A percentile compares a stretch with the other conserved stretches of the same genome.
phyloP scores from a whole-genome alignment of 2,113 vertebrate genomes.

The Kryptolebias marmoratus region DNA sequence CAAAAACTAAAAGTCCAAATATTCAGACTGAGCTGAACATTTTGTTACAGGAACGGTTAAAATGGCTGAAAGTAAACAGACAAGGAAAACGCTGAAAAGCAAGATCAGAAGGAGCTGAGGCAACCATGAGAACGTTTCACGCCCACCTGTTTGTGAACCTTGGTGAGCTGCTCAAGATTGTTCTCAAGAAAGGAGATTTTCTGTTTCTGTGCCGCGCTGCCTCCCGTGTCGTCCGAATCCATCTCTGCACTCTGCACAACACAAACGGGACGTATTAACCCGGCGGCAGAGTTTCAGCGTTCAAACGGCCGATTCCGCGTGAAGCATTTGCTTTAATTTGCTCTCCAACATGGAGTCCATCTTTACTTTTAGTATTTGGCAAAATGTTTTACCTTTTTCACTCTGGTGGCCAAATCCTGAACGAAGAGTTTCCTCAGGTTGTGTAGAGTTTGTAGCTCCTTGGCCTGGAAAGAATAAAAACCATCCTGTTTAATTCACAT shows the following conservation, averaged over 20 bases:
- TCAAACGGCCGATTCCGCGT: not conserved
- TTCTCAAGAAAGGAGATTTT: constrained; percentile 99
- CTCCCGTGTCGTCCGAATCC: constrained; percentile 95
- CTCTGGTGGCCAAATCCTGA: constrained; percentile 96
- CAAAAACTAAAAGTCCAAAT: too few relatives aligned
- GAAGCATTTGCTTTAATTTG: not conserved
- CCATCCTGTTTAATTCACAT: not conserved
- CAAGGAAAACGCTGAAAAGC: not conserved
- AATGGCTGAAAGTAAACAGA: too few relatives aligned
- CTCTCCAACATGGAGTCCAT: not conserved
- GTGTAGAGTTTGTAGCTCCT: constrained; percentile 96
- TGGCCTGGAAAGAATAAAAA: constrained; percentile 81
- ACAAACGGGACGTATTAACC: not conserved
- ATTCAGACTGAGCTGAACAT: too few relatives aligned
- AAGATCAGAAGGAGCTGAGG: not conserved
- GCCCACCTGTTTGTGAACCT: constrained; percentile 96
- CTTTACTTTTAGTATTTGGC: too few relatives aligned
- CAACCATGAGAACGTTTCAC: not conserved
- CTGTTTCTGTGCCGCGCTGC: constrained; percentile 96
- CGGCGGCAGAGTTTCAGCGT: not conserved
- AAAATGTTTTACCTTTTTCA: constrained; percentile 88
- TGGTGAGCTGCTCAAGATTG: constrained; percentile 98
- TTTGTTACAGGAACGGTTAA: too few relatives aligned
- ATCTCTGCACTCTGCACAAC: constrained; percentile 89
- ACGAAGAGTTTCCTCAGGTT: constrained; percentile 97